phyloP scores from a whole-genome alignment of 2,797 vertebrate species.

The Heteromormyrus szaboi region DNA sequence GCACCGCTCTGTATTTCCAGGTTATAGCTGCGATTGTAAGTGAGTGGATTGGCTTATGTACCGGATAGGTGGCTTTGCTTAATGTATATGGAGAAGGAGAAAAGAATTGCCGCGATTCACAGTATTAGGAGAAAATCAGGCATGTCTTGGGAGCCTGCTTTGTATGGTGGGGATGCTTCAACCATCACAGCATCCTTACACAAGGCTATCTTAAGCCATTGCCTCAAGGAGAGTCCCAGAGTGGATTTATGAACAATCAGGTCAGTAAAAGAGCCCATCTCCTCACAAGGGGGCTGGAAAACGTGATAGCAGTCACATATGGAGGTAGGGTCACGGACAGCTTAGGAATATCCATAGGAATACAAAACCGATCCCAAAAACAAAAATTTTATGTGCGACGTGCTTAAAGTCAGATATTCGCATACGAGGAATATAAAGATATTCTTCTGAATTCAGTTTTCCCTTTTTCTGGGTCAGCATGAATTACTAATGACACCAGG shows the following conservation, averaged over 20 bases:
- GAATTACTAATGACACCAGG: background rate
- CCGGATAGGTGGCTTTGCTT: background rate
- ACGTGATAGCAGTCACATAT: background rate
- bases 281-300: background rate
- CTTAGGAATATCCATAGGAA: background rate
- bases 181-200: background rate
- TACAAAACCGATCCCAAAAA: background rate
- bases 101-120: background rate
- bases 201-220: background rate
- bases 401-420: background rate
- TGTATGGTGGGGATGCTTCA: background rate
- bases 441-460: background rate
- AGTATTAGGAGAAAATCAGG: background rate
- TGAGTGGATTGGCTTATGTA: background rate
- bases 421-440: background rate
- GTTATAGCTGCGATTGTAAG: background rate
- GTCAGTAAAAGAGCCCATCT: background rate
- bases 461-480: background rate
- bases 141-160: background rate
- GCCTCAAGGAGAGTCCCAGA: background rate
- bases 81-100: background rate
- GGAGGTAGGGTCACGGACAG: background rate
- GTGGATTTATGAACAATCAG: slow-evolving; percentile 13
- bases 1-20: background rate
- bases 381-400: background rate